Conservation (phyloP, 2,113 vertebrate species). For the Tyto alba region DNA sequence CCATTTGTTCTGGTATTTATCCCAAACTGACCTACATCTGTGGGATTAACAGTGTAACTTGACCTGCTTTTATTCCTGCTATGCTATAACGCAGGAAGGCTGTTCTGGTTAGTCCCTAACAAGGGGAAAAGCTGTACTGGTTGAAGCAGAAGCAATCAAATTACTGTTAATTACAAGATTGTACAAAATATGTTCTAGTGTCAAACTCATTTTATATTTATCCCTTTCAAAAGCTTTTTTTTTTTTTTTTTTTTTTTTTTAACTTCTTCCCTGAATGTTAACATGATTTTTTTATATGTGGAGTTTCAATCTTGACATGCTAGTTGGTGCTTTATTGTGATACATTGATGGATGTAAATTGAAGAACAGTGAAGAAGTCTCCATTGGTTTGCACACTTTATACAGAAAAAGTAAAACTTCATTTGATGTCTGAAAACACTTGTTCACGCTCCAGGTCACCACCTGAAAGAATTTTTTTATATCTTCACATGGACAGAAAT, state of each 20-base stretch:
- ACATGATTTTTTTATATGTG: background rate
- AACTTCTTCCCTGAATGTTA: background rate
- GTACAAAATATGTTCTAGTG: background rate
- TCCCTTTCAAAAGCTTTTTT: background rate
- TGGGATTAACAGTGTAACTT: conserved; percentile 67
- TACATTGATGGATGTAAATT: background rate
- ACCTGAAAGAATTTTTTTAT: background rate
- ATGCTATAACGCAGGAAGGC: background rate
- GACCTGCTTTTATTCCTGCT: conserved; percentile 71
- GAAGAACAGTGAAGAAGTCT: background rate
- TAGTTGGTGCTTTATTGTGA: background rate
- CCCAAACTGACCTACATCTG: conserved; percentile 77
- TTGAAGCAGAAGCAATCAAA: conserved; percentile 9
- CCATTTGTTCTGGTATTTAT: conserved; percentile 69
- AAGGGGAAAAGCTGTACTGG: background rate
- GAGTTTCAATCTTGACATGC: background rate
- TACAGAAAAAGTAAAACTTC: background rate
- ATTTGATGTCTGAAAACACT: background rate
- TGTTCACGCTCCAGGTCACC: background rate
- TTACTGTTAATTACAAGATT: background rate
- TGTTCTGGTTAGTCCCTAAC: conserved; percentile 29
- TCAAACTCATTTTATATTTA: background rate
- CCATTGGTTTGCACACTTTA: background rate
- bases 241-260: too few species aligned
- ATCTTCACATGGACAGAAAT: background rate